These are phyloP conservation scores for Myodes glareolus DNA, from an alignment of 2,113 vertebrate genomes.

Conservation along the genomic window DNA sequence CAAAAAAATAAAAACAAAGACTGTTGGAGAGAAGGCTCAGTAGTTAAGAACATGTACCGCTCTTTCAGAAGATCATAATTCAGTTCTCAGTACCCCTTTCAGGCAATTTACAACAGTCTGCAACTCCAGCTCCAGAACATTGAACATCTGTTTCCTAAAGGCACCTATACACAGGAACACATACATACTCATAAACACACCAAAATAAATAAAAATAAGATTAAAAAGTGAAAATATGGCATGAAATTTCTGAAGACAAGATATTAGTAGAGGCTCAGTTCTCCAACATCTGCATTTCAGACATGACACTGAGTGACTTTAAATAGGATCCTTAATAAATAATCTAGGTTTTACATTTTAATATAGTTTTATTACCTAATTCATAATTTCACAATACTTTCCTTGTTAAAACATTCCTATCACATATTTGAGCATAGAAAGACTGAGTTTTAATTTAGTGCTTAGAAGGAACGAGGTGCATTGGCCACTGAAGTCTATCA, in stretches of 20 bases:
- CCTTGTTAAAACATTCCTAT: conserved; percentile 68
- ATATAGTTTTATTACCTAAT: conserved; percentile 61
- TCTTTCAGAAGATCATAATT: background rate
- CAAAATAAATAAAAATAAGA: background rate
- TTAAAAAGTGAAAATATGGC: background rate
- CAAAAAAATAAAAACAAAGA: background rate
- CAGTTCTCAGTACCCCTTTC: too few relatives aligned
- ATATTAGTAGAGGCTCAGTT: background rate
- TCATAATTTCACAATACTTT: conserved; percentile 52
- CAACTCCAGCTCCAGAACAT: background rate
- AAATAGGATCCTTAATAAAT: conserved; percentile 15
- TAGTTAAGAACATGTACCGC: too few relatives aligned
- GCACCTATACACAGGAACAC: background rate
- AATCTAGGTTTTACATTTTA: conserved; percentile 22
- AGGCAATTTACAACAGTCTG: background rate
- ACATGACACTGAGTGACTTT: conserved; percentile 40
- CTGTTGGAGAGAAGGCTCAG: background rate
- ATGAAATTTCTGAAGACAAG: background rate
- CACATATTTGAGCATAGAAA: conserved; percentile 37
- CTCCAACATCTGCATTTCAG: background rate
- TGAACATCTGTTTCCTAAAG: too few relatives aligned
- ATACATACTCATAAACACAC: background rate
- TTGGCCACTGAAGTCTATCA: conserved; percentile 63
- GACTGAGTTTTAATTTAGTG: conserved; percentile 75
- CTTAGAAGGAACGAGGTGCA: conserved; percentile 64